Evolutionary conservation across 2,797 vertebrate genomes (phyloP).

Genomic region (Malurus leucopterus): DNA sequence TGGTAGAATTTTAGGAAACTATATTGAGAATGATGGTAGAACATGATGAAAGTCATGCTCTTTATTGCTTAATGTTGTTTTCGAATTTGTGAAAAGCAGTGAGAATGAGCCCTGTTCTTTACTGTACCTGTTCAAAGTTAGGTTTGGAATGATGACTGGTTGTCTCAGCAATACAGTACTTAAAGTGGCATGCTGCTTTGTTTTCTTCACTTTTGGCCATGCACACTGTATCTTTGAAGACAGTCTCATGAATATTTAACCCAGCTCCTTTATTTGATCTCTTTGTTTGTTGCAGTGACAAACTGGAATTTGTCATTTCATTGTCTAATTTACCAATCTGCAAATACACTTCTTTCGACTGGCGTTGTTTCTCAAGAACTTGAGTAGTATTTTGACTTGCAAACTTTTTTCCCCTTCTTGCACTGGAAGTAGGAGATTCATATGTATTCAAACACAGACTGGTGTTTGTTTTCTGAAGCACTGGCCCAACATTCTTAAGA

Average conservation of each 20-base stretch:
- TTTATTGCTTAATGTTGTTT: background rate
- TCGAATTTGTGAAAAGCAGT: background rate
- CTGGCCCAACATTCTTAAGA: background rate
- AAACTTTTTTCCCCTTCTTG: constrained; percentile 5
- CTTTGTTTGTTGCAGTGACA: constrained; percentile 1
- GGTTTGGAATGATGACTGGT: background rate
- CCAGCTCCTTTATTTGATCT: constrained; percentile 8
- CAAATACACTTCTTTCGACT: constrained; percentile 1
- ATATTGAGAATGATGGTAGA: background rate
- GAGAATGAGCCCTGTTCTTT: background rate
- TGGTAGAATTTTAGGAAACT: background rate
- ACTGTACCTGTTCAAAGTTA: constrained; percentile 53
- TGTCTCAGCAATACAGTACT: background rate
- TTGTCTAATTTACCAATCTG: constrained; percentile 52
- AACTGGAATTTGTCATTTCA: constrained; percentile 6
- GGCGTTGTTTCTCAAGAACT: background rate
- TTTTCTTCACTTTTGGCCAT: background rate
- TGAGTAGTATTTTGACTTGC: background rate
- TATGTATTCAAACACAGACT: background rate
- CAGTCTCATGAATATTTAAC: constrained; percentile 10
- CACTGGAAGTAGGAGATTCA: background rate
- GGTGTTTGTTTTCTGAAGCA: background rate
- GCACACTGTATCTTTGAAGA: background rate
- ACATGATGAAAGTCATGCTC: background rate
- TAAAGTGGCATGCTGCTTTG: background rate